Conservation (phyloP, 1,140 invertebrate species). For the Drosophila pectinifera region DNA sequence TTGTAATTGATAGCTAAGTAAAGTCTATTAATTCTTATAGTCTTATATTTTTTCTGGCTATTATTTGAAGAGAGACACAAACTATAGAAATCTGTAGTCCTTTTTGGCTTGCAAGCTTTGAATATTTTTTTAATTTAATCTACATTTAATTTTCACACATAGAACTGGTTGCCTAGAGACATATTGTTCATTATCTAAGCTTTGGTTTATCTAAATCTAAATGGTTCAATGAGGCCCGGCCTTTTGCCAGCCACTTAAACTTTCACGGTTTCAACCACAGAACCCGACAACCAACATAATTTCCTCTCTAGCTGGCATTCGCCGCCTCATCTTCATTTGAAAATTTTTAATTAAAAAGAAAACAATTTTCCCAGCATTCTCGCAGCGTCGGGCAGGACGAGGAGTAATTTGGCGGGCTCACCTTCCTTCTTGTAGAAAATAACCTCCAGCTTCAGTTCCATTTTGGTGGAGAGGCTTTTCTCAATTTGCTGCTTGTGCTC, state of each 20-base stretch:
- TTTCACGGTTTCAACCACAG: slow-evolving; percentile 25
- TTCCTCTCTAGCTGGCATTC: slow-evolving; percentile 36
- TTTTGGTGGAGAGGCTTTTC: slow-evolving; percentile 94
- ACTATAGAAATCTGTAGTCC: too few species aligned
- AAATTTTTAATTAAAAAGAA: slow-evolving; percentile 59
- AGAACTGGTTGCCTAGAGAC: too few species aligned
- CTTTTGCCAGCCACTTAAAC: slow-evolving; percentile 2
- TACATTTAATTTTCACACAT: background rate
- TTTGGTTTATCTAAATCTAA: slow-evolving; percentile 2
- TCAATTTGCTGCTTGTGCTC: slow-evolving; percentile 96
- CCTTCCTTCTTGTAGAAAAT: slow-evolving; percentile 98
- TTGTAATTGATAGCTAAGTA: background rate
- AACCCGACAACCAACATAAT: slow-evolving; percentile 26
- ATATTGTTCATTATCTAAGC: background rate
- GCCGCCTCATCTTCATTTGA: slow-evolving; percentile 22
- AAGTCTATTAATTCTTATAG: background rate
- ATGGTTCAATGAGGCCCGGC: background rate
- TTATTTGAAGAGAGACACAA: background rate
- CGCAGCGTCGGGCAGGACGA: slow-evolving; percentile 11
- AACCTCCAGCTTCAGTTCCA: slow-evolving; percentile 96
- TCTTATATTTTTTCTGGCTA: background rate
- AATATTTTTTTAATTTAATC: background rate
- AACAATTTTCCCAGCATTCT: slow-evolving; percentile 48
- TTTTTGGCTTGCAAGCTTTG: too few species aligned
- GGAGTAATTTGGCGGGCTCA: slow-evolving; percentile 85